Evolutionary conservation across 2,113 vertebrate genomes (phyloP).

Genomic region (Strix aluco): DNA sequence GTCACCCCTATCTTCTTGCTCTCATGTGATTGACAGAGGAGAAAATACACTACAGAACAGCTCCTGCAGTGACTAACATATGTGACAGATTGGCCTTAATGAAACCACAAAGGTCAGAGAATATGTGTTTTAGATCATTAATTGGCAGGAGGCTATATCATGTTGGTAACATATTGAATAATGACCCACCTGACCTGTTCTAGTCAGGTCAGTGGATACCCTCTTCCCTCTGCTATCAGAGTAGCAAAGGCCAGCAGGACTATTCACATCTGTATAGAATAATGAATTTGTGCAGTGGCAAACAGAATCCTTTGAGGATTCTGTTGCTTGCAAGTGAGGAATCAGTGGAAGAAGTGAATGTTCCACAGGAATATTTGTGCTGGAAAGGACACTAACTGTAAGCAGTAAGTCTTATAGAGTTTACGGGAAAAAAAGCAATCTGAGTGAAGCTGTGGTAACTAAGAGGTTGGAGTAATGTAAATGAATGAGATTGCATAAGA

Average conservation of each 20-base stretch:
- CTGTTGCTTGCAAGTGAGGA: not conserved
- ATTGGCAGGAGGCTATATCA: not conserved
- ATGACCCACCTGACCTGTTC: not conserved
- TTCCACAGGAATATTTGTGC: not conserved
- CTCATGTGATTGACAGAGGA: not conserved
- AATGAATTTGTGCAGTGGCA: not conserved
- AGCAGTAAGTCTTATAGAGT: not conserved
- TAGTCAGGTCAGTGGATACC: not conserved
- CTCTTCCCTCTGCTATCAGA: not conserved
- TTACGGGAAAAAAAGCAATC: not conserved
- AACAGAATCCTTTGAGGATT: not conserved
- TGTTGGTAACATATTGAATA: not conserved
- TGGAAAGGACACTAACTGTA: not conserved
- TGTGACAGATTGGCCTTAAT: not conserved
- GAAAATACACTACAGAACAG: not conserved
- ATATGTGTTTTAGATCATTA: not conserved
- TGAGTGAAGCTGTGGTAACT: not conserved
- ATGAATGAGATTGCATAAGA: not conserved
- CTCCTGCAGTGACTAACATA: not conserved
- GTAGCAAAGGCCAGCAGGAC: not conserved
- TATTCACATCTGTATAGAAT: not conserved
- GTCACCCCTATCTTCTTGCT: not conserved
- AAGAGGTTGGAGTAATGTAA: not conserved
- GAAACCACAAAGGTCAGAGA: not conserved
- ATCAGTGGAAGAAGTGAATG: not conserved